These are phyloP conservation scores for Drosophila malerkotliana DNA, from an alignment of 1,140 invertebrate genomes.

Conservation along the genomic window DNA sequence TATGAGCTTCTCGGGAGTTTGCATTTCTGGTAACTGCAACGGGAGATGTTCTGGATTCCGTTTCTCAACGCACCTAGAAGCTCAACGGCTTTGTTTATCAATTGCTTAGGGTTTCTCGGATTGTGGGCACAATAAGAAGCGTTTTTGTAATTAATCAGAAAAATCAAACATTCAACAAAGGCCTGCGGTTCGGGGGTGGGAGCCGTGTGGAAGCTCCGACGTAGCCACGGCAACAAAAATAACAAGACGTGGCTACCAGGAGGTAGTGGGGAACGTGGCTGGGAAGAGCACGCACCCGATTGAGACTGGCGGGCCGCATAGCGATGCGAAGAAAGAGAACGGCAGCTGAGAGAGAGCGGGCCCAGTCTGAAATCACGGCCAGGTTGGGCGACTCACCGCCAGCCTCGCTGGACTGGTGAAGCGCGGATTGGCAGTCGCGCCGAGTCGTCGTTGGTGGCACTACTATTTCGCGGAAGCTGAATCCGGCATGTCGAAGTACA, in stretches of 20 bases:
- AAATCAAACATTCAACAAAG: constrained; percentile 58
- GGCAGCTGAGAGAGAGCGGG: constrained; percentile 30
- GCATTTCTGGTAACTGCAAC: constrained; percentile 27
- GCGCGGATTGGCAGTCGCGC: constrained; percentile 67
- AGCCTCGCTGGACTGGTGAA: constrained; percentile 58
- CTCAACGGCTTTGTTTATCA: constrained; percentile 26
- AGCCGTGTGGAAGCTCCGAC: constrained; percentile 10
- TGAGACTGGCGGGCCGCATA: constrained; percentile 65
- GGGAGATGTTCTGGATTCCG: constrained; percentile 10
- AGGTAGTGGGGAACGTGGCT: not conserved
- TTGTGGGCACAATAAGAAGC: constrained; percentile 22
- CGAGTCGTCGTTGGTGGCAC: constrained; percentile 10
- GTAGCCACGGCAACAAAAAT: constrained; percentile 61
- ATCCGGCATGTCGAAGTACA: constrained; percentile 66
- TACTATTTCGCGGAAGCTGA: not conserved
- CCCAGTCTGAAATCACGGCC: constrained; percentile 55
- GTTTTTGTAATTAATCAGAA: constrained; percentile 50
- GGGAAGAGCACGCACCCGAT: constrained; percentile 15
- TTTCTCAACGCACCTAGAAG: constrained; percentile 10
- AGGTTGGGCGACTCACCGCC: constrained; percentile 48
- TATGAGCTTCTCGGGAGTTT: constrained; percentile 16
- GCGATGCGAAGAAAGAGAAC: constrained; percentile 28
- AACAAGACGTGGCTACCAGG: constrained; percentile 11
- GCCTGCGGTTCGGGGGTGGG: constrained; percentile 30
- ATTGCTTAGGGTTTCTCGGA: constrained; percentile 21